Evolutionary conservation across 2,888 invertebrate genomes (phyloP).

Genomic region (Ophion ventricosus): DNA sequence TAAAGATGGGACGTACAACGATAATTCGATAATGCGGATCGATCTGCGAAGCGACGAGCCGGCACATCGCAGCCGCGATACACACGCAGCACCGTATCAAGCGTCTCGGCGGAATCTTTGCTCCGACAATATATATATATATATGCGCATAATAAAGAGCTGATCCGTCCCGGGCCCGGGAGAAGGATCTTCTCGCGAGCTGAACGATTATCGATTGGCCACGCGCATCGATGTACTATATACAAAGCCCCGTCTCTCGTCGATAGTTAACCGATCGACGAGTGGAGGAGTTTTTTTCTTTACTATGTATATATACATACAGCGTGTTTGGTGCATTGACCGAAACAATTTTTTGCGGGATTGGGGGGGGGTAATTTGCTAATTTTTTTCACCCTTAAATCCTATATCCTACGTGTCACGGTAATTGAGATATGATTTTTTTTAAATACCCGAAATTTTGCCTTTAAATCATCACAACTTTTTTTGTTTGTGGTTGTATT

Average conservation of each 20-base stretch:
- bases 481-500: too few relatives aligned
- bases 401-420: too few relatives aligned
- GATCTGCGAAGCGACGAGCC: conserved; percentile 57
- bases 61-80: conserved; percentile 13
- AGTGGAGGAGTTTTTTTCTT: neutral
- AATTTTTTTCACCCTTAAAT: too few relatives aligned
- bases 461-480: too few relatives aligned
- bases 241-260: conserved; percentile 22
- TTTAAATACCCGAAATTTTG: too few relatives aligned
- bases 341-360: too few relatives aligned
- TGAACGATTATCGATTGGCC: conserved; percentile 79
- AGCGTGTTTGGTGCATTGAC: too few relatives aligned
- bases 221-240: conserved; percentile 74
- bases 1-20: conserved; percentile 62
- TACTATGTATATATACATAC: too few relatives aligned
- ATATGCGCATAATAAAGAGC: neutral
- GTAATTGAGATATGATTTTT: too few relatives aligned
- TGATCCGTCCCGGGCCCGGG: conserved; percentile 30
- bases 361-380: too few relatives aligned
- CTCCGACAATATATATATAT: conserved; percentile 4
- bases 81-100: conserved; percentile 26
- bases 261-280: conserved; percentile 31
- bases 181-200: conserved; percentile 57
- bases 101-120: conserved; percentile 17
- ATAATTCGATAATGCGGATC: conserved; percentile 75